phyloP scores from a whole-genome alignment of 2,888 invertebrate species.

The Dicyrtomina minuta region DNA sequence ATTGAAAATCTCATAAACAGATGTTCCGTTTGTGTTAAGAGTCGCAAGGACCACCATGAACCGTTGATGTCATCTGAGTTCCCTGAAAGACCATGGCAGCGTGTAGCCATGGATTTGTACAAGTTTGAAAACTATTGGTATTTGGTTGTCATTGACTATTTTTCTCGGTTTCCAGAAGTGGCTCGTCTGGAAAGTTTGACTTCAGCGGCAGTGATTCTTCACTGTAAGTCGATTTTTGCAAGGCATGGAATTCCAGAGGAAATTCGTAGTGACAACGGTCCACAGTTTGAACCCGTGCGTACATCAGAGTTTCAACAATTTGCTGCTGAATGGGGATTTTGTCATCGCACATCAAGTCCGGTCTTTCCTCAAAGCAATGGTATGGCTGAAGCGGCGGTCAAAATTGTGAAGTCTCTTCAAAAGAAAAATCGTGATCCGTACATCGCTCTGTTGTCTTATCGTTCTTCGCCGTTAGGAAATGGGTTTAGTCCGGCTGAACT shows the following conservation, averaged over 20 bases:
- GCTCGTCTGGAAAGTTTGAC: slow-evolving; percentile 33
- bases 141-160: slow-evolving; percentile 49
- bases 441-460: neutral
- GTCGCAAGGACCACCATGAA: too few species aligned
- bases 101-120: slow-evolving; percentile 48
- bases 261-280: slow-evolving; percentile 44
- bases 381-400: slow-evolving; percentile 44
- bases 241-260: slow-evolving; percentile 49
- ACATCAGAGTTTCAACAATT: slow-evolving; percentile 40
- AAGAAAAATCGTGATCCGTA: slow-evolving; percentile 1
- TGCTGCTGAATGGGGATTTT: slow-evolving; percentile 43
- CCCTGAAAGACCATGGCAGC: slow-evolving; percentile 53
- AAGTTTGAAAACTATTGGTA: slow-evolving; percentile 42
- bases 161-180: slow-evolving; percentile 45
- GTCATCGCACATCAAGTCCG: slow-evolving; percentile 43
- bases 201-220: slow-evolving; percentile 22
- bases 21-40: too few species aligned
- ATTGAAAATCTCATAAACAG: too few species aligned
- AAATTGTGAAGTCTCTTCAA: slow-evolving; percentile 41
- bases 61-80: too few species aligned
- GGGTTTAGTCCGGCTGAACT: too few species aligned
- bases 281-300: slow-evolving; percentile 40
- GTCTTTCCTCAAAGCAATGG: slow-evolving; percentile 46
- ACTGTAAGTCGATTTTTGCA: slow-evolving; percentile 44
- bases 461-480: neutral